Evolutionary conservation across 2,797 vertebrate species (phyloP).

Genomic region (Halcyon smyrnensis): DNA sequence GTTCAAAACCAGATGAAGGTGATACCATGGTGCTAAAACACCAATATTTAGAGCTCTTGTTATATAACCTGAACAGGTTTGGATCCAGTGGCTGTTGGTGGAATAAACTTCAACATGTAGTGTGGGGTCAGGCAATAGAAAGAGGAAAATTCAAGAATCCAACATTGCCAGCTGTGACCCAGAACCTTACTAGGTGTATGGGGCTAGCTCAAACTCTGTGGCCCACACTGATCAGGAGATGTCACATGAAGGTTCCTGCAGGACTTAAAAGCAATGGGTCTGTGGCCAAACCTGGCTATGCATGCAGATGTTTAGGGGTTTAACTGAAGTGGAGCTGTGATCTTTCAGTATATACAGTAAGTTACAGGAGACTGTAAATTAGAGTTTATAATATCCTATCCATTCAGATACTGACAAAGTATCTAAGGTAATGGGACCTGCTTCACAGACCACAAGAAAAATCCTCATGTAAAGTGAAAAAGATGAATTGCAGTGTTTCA

Average conservation of each 20-base stretch:
- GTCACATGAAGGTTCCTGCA: background rate
- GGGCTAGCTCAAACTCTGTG: background rate
- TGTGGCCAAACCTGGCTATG: background rate
- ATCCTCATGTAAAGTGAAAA: conserved; percentile 30
- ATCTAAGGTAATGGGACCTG: conserved; percentile 56
- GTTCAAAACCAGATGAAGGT: background rate
- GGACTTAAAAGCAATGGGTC: background rate
- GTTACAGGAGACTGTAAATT: background rate
- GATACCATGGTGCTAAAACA: background rate
- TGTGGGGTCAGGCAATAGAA: background rate
- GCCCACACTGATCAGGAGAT: background rate
- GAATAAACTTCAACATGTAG: background rate
- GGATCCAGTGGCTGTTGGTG: background rate
- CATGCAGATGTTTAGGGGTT: background rate
- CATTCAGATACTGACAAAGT: conserved; percentile 10
- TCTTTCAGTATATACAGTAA: background rate
- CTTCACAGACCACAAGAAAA: conserved; percentile 45
- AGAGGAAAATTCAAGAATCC: background rate
- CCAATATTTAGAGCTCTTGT: background rate
- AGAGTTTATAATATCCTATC: conserved; percentile 12
- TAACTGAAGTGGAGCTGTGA: background rate
- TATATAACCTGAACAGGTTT: background rate
- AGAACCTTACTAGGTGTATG: background rate
- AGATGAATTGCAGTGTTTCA: conserved; percentile 28
- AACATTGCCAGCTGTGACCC: background rate